Conservation (phyloP, 2,888 invertebrate genomes). For the Xestia sexstrigata region DNA sequence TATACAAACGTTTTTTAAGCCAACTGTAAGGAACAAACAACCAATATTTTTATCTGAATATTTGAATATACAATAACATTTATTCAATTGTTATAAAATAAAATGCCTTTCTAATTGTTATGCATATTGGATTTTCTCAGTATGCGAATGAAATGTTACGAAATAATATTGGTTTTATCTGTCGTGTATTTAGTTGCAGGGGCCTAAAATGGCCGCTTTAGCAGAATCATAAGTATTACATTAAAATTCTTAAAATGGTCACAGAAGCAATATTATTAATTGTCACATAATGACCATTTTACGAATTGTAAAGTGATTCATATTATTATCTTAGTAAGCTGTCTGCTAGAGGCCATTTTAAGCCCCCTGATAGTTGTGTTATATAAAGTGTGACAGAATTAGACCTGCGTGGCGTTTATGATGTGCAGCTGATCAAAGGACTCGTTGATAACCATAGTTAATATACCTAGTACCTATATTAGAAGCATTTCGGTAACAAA, state of each 20-base stretch:
- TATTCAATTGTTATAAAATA: conserved; percentile 56
- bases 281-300: too few relatives aligned
- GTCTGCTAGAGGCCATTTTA: too few relatives aligned
- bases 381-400: conserved; percentile 69
- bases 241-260: too few relatives aligned
- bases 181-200: not conserved
- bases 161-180: conserved; percentile 10
- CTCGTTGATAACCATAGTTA: too few relatives aligned
- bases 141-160: conserved; percentile 61
- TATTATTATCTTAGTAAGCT: too few relatives aligned
- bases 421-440: conserved; percentile 66
- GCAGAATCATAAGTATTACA: too few relatives aligned
- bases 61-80: conserved; percentile 56
- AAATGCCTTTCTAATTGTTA: conserved; percentile 57
- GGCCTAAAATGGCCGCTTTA: too few relatives aligned
- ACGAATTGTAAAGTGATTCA: too few relatives aligned
- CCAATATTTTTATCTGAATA: conserved; percentile 51
- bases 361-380: too few relatives aligned
- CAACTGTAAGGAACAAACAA: conserved; percentile 34
- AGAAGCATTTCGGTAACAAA: not conserved
- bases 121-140: conserved; percentile 61
- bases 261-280: too few relatives aligned
- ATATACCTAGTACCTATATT: not conserved
- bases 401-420: conserved; percentile 47
- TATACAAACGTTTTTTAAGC: conserved; percentile 44